phyloP scores from a whole-genome alignment of 2,113 vertebrate species.

The Actenoides hombroni region DNA sequence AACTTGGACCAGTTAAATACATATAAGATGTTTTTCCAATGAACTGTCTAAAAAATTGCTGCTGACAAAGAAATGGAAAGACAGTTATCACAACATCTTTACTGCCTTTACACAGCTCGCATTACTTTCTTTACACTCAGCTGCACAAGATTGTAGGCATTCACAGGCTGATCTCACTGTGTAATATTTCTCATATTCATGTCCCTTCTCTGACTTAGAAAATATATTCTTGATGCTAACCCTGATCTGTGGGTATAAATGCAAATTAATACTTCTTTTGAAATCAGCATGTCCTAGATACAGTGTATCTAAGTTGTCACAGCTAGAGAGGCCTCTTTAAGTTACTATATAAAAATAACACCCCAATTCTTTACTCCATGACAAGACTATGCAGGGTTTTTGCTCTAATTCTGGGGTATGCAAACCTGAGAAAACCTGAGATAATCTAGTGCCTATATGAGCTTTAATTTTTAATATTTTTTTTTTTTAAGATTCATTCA shows the following conservation, averaged over 20 bases:
- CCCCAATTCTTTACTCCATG: not conserved
- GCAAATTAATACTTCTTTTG: not conserved
- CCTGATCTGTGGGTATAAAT: not conserved
- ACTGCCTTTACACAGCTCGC: not conserved
- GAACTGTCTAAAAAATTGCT: not conserved
- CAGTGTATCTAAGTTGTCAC: rapidly evolving
- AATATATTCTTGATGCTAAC: not conserved
- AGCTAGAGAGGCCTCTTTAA: not conserved
- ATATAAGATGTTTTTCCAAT: not conserved
- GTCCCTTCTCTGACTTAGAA: not conserved
- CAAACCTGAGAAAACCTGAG: not conserved
- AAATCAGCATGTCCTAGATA: not conserved
- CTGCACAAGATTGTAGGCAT: not conserved
- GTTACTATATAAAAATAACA: not conserved
- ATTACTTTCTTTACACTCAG: not conserved
- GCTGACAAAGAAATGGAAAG: not conserved
- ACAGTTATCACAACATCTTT: not conserved
- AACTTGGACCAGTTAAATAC: not conserved
- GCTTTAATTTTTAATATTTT: not conserved
- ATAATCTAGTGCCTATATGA: not conserved
- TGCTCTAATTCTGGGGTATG: not conserved
- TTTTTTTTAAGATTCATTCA: not conserved
- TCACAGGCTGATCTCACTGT: not conserved
- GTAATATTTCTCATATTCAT: not conserved
- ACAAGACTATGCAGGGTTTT: not conserved